phyloP scores from a whole-genome alignment of 2,888 invertebrate species.

The Acleris literana region DNA sequence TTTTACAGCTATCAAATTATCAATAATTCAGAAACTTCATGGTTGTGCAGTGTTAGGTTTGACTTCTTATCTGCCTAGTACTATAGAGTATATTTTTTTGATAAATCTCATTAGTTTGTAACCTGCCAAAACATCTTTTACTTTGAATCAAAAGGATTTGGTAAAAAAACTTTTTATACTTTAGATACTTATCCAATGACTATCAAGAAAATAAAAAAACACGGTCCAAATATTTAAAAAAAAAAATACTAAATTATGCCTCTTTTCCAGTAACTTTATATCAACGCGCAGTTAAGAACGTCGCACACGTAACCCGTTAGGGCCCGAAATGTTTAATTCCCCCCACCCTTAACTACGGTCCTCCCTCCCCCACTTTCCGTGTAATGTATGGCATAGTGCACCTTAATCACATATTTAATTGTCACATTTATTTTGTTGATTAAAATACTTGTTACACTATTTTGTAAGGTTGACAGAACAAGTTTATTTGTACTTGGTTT shows the following conservation, averaged over 20 bases:
- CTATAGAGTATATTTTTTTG: too few species aligned
- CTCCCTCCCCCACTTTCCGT: constrained; percentile 58
- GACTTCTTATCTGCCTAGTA: too few species aligned
- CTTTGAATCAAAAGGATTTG: too few species aligned
- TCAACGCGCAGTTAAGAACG: constrained; percentile 59
- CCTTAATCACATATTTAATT: constrained; percentile 81
- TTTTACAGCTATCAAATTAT: too few species aligned
- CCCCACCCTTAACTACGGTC: constrained; percentile 54
- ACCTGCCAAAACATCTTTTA: too few species aligned
- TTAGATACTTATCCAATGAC: too few species aligned
- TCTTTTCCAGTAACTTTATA: constrained; percentile 48
- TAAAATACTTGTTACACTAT: constrained; percentile 68
- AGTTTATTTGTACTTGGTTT: not conserved
- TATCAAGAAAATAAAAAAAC: not conserved
- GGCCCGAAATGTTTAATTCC: constrained; percentile 80
- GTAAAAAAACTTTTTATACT: too few species aligned
- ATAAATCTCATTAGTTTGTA: too few species aligned
- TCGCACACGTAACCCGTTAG: constrained; percentile 76
- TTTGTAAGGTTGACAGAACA: constrained; percentile 55
- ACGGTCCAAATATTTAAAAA: not conserved
- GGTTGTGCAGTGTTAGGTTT: too few species aligned
- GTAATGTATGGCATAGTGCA: constrained; percentile 80
- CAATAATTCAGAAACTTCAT: too few species aligned
- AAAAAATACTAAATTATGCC: not conserved
- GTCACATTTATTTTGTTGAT: constrained; percentile 81